Conservation (phyloP, 2,888 invertebrate genomes). For the Bombylius major region DNA sequence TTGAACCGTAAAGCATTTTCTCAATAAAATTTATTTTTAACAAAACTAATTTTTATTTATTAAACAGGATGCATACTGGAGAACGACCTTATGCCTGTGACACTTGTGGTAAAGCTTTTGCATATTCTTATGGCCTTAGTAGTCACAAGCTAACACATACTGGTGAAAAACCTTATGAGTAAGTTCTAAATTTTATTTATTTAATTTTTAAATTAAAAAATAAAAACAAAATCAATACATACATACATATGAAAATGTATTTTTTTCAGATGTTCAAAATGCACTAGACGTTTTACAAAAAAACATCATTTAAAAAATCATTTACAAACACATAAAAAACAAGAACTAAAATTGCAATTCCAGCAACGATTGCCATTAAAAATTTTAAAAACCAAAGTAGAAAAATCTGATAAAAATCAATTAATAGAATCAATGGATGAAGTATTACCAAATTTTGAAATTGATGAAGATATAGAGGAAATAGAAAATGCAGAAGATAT, state of each 20-base stretch:
- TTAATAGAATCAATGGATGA: too few species aligned
- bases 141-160: conserved; percentile 34
- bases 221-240: neutral
- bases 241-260: neutral
- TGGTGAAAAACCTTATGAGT: conserved; percentile 32
- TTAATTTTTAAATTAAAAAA: neutral
- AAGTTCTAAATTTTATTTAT: conserved; percentile 14
- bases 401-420: too few species aligned
- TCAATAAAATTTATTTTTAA: neutral
- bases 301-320: conserved; percentile 12
- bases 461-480: too few species aligned
- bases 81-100: conserved; percentile 32
- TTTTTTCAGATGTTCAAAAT: conserved; percentile 10
- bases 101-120: conserved; percentile 31
- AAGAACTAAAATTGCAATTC: neutral
- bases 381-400: too few species aligned
- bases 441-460: too few species aligned
- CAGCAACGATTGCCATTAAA: too few species aligned
- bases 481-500: too few species aligned
- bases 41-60: neutral
- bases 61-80: conserved; percentile 28
- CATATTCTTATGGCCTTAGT: conserved; percentile 31
- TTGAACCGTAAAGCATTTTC: neutral
- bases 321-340: conserved; percentile 9
- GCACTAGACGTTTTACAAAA: conserved; percentile 10